These are phyloP conservation scores for Leucoraja erinaceus DNA, from an alignment of 2,113 vertebrate species.

Conservation along the genomic window DNA sequence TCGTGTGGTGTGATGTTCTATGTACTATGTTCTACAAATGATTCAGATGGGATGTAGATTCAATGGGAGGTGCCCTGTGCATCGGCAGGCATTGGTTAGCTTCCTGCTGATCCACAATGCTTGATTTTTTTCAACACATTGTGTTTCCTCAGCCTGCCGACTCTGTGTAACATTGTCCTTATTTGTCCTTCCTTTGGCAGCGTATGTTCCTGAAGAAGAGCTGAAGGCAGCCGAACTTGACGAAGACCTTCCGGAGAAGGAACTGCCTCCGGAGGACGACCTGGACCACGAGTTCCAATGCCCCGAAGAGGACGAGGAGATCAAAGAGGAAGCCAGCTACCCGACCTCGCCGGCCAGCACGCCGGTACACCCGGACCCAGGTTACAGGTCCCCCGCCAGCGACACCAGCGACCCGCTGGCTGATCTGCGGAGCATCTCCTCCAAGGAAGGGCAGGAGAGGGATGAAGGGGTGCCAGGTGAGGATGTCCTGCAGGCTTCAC, in stretches of 20 bases:
- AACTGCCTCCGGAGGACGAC: constrained; percentile 70
- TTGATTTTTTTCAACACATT: background rate
- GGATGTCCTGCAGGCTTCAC: constrained; percentile 71
- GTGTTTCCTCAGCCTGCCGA: background rate
- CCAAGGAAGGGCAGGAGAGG: constrained; percentile 73
- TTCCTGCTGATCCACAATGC: background rate
- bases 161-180: background rate
- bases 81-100: background rate
- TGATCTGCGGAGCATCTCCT: constrained; percentile 75
- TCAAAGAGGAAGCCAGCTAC: constrained; percentile 79
- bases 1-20: no score
- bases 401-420: constrained; percentile 83
- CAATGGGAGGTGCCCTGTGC: no score
- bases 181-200: constrained; percentile 63
- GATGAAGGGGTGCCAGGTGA: constrained; percentile 61
- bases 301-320: constrained; percentile 83
- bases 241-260: constrained; percentile 77
- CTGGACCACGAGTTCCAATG: constrained; percentile 80
- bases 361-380: constrained; percentile 87
- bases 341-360: constrained; percentile 93
- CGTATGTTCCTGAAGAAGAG: constrained; percentile 93
- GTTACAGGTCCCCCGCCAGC: constrained; percentile 90
- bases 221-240: constrained; percentile 77
- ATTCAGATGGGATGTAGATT: background rate
- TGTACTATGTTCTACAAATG: no score